Evolutionary conservation across 1,140 invertebrate species (phyloP), one percentile per base, ranked within the genome.

Genomic region (Xylocopa sonorina): DNA sequence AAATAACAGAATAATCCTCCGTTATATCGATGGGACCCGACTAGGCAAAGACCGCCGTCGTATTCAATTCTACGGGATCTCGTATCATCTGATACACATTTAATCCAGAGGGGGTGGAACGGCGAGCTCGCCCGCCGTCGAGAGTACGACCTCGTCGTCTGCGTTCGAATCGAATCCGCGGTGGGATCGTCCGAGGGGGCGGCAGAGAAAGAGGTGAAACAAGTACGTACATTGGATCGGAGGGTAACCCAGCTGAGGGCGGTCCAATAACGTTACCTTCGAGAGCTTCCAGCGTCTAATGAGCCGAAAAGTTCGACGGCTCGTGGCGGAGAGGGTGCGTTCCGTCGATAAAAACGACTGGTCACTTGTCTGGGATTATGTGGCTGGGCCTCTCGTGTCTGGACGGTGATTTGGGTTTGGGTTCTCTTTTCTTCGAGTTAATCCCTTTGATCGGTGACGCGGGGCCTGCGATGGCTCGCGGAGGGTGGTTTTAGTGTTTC

Each of bases 21-120:
- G 41, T 38, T 76, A 62, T 74, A 78, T 73, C 62, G 46, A 43
- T 41, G 57, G 46, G 27, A 21, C 48, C n/a, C n/a, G 58, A 24
- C 50, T 34, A 50, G 67, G 62, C 41, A 51, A 34, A 53, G 57
- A 66, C 43, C 80, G 63, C 50, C 82, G 83, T 83, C 80, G 74
- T 84, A 86, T 87, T 87, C 87, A 82, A 88, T 88, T 87, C 87
- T 68, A 81, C 68, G 83, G 85, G 85, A 85, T 87, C 83, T 87
- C 81, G 85, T 87, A 85, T 87, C 85, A 84, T 85, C 85, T 86
- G 87, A 85, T 88, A 86, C 82, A 86, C 75, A 67, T 69, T 87
- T 88, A 87, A 88, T 88, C 85, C 83, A 83, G 53, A 83, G 53
- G 51, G 79, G 81, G 81, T 85, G 85, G 69, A 86, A 82, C 81